Evolutionary conservation across 2,888 invertebrate species (phyloP), one percentile per base, ranked within the genome.

Genomic region (Tetragnatha montana): DNA sequence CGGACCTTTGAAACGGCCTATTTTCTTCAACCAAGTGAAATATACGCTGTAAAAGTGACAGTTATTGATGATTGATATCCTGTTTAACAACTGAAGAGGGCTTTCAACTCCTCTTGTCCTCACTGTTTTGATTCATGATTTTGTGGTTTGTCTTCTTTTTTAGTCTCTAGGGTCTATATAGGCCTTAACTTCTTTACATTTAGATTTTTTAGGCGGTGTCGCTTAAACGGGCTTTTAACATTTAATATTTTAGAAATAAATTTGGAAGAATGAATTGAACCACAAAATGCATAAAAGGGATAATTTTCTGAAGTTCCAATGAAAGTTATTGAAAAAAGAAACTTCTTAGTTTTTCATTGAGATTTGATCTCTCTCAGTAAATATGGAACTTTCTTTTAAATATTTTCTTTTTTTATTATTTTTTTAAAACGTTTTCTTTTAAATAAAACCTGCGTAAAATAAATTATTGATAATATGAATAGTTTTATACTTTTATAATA

Each of bases 61-160:
- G 82, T 82, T 82, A 74, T 74, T 60, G 73, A 74, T 82, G 82
- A 82, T 82, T 22, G 82, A 82, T 82, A n/a, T 22, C 17, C 74
- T 74, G 60, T 78, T 82, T 73, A 82, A 82, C 82, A 82, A 82
- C 51, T 82, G 73, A 74, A 78, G 60, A 78, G 71, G 19, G 60
- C 74, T 82, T 81, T 82, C 82, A 71, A 82, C 82, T n/a, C 47
- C 7, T 47, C 50, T 60, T 60, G 60, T 35, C 35, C 35, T 35
- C 35, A 35, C 35, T 22, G 35, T 51, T 82, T 82, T 82, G 82
- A 82, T 82, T 82, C 82, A 82, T 82, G 73, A 12, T 78, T 78
- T 78, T 78, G 60, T 60, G 60, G 78, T 4, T 21, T 22, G 51
- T 78, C 78, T 60, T 17, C 60, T 60, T 60, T 60, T 60, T 60